Evolutionary conservation across 2,113 vertebrate genomes (phyloP).

Genomic region (Lutjanus erythropterus): DNA sequence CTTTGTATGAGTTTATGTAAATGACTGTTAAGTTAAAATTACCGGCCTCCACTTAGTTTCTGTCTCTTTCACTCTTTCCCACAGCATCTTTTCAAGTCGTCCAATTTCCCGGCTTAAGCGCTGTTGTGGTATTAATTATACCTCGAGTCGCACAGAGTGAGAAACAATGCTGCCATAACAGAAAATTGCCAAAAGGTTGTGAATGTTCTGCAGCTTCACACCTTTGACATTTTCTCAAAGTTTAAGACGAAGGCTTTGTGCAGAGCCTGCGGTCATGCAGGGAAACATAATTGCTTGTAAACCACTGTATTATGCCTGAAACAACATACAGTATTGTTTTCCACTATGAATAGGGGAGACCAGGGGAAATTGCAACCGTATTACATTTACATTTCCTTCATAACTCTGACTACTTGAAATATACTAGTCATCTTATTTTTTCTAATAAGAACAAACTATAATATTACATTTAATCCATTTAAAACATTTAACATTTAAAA

Average conservation of each 20-base stretch:
- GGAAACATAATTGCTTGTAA: neutral
- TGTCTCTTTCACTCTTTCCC: slow-evolving; percentile 13
- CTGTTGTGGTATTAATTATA: neutral
- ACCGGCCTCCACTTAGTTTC: slow-evolving; percentile 30
- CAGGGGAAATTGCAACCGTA: too few species aligned
- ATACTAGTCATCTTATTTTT: too few species aligned
- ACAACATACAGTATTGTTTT: neutral
- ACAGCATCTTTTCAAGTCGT: neutral
- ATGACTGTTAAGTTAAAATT: slow-evolving; percentile 31
- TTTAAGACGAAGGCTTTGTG: neutral
- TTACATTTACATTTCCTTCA: too few species aligned
- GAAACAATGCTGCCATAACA: too few species aligned
- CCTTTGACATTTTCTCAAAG: too few species aligned
- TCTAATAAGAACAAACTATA: too few species aligned
- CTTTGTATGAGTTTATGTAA: slow-evolving; percentile 54
- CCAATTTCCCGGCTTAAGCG: neutral
- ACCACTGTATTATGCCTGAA: neutral
- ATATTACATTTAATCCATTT: too few species aligned
- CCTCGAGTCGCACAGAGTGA: neutral
- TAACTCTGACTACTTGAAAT: too few species aligned
- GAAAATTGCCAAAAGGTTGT: neutral
- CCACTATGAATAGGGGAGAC: neutral
- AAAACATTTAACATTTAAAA: too few species aligned
- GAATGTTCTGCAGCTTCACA: neutral
- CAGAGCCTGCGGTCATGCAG: neutral